Base-by-base conservation (phyloP, 2,797 vertebrate genomes). In the Dallia pectoralis region DNA sequence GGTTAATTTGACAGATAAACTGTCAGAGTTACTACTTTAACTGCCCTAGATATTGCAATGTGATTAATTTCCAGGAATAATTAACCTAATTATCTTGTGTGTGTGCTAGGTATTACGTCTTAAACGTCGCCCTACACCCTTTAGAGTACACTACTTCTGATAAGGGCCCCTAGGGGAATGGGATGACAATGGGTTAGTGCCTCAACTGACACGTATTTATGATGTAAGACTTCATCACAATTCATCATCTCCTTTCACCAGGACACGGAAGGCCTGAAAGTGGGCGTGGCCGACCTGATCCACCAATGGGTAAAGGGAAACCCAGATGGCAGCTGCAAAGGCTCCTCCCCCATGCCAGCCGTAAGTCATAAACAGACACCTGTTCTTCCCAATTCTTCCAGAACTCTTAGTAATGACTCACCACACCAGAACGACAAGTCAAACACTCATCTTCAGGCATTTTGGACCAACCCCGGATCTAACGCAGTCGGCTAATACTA, bases 261-360 rank as follows among this genome's bases (percentile, higher is more conserved):
- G 94, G 93, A 94, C 71, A 83, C 90, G 69, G 93, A 94, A 2
- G 89, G 84, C 44, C 72, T 93, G 15, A 94, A 90, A 61, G 90
- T 93, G 0, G 93, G 88, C 0, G 92, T 94, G 72, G 83, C 90
- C 12, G 86, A 93, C 71, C 89, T 93, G 61, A 94, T 95, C 81
- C 90, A 87, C 70, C 93, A 94, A 67, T 94, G 93, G 93, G 91
- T 92, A 69, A 93, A 75, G 86, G 92, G 89, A 48, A 76, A 84
- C 68, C 77, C 88, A 30, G 91, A 92, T n/a, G 79, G 75, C n/a
- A 85, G 81, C 74, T 72, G 76, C 61, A 87, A 87, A 82, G 82
- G 63, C 72, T 85, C 88, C 0, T 82, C 88, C 5, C 87, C 77
- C 72, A 93, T 87, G 86, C 82, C 87, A 67, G 72, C 86, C 49